A percentile compares a stretch with the other conserved stretches of the same genome.
Evolutionary conservation across 53 echinoderm and acorn worm genomes (phyloP).

Genomic region (Hippasteria phrygiana): DNA sequence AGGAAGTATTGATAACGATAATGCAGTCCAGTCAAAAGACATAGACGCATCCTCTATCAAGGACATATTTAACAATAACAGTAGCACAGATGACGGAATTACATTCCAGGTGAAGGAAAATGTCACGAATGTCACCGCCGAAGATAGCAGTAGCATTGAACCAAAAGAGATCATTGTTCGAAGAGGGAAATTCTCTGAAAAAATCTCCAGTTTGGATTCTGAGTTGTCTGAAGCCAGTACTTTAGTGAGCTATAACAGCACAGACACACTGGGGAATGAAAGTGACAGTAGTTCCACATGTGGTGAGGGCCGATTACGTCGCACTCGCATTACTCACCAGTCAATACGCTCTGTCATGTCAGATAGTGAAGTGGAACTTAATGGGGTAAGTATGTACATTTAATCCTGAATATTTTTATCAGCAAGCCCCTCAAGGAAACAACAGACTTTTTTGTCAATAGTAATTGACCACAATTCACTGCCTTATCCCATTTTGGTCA

Average conservation of each 20-base stretch:
- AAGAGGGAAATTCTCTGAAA: slow-evolving; percentile 73
- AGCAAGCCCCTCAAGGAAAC: no score
- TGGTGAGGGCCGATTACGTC: slow-evolving; percentile 73
- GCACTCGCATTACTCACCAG: slow-evolving; percentile 90
- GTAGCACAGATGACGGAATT: slow-evolving; percentile 68
- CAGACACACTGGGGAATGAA: slow-evolving; percentile 94
- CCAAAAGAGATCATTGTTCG: slow-evolving; percentile 61
- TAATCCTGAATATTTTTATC: slow-evolving; percentile 1
- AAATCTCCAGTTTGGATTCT: slow-evolving; percentile 91
- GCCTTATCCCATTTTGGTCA: no score
- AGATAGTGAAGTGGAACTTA: slow-evolving; percentile 93
- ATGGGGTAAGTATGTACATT: slow-evolving; percentile 72
- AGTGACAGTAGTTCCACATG: slow-evolving; percentile 91
- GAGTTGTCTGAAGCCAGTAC: slow-evolving; percentile 96
- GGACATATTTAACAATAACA: slow-evolving; percentile 73
- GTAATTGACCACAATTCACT: no score
- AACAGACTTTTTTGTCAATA: no score
- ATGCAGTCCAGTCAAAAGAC: slow-evolving; percentile 41
- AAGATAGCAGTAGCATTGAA: background rate
- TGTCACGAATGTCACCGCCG: background rate
- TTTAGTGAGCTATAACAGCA: slow-evolving; percentile 92
- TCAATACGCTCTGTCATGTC: slow-evolving; percentile 94
- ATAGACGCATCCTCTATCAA: slow-evolving; percentile 47
- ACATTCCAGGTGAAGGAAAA: slow-evolving; percentile 52
- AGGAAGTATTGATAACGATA: background rate